Evolutionary conservation across 2,888 invertebrate species (phyloP).

Genomic region (Scaptomyza cyrtandrae): DNA sequence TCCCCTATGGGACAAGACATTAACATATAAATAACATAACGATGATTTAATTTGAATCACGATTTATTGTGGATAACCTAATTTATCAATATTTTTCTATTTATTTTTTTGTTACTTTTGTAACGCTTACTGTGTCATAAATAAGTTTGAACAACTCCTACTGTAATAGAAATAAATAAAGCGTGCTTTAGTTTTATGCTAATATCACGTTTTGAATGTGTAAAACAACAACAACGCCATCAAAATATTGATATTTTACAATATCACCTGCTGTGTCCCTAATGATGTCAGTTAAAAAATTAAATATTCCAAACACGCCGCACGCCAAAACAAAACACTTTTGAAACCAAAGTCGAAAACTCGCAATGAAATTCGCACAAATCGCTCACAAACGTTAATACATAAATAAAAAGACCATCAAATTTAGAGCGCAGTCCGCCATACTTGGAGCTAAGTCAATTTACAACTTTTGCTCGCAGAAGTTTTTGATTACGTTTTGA

Average conservation of each 20-base stretch:
- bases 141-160: constrained; percentile 66
- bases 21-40: constrained; percentile 54
- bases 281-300: constrained; percentile 67
- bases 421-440: constrained; percentile 70
- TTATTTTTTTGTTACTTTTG: constrained; percentile 29
- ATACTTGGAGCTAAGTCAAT: constrained; percentile 72
- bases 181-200: constrained; percentile 50
- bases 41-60: constrained; percentile 62
- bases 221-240: constrained; percentile 32
- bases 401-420: constrained; percentile 40
- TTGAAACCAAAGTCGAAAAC: constrained; percentile 48
- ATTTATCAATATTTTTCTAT: constrained; percentile 60
- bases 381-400: constrained; percentile 46
- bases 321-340: constrained; percentile 53
- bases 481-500: constrained; percentile 25
- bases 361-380: constrained; percentile 48
- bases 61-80: constrained; percentile 61
- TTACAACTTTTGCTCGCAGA: constrained; percentile 70
- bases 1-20: constrained; percentile 38
- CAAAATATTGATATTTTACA: constrained; percentile 48
- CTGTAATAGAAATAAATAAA: constrained; percentile 40
- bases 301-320: constrained; percentile 70
- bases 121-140: constrained; percentile 51
- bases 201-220: constrained; percentile 60
- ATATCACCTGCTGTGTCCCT: constrained; percentile 76